These are phyloP conservation scores for Rhynchotus rufescens DNA, from an alignment of 2,797 vertebrate species.

Conservation along the genomic window DNA sequence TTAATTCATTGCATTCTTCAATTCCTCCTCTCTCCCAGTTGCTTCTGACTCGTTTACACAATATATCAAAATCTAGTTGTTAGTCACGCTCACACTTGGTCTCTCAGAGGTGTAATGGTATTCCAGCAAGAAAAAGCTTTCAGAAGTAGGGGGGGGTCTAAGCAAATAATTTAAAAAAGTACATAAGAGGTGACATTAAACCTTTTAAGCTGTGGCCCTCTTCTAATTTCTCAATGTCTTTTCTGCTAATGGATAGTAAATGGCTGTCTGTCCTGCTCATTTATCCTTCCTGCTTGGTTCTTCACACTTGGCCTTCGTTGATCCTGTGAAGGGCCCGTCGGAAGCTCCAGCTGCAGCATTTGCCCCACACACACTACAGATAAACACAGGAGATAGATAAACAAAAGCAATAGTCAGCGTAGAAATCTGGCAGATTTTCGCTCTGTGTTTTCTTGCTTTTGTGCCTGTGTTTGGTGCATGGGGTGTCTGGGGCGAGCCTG, in stretches of 20 bases:
- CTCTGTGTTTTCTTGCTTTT: neutral
- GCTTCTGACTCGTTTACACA: constrained; percentile 11
- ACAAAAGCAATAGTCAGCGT: no score
- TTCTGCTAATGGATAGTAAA: neutral
- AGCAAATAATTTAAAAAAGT: neutral
- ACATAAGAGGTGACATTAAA: neutral
- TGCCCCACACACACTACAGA: fast-evolving
- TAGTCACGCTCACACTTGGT: neutral
- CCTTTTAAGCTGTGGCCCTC: neutral
- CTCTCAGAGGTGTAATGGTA: neutral
- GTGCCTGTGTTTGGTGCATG: neutral
- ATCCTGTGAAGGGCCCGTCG: neutral
- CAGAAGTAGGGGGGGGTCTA: neutral
- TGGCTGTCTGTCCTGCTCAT: neutral
- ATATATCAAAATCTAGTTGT: neutral
- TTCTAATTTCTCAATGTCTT: neutral
- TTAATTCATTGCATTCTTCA: constrained; percentile 46
- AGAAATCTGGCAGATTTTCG: neutral
- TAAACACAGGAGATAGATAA: no score
- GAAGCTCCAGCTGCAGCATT: fast-evolving
- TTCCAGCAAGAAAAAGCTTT: neutral
- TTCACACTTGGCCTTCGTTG: neutral
- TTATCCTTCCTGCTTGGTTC: neutral
- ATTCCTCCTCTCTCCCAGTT: neutral
- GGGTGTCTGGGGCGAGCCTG: neutral